Base-by-base conservation (phyloP, 2,888 invertebrate species). In the Ophioninae sp. region DNA sequence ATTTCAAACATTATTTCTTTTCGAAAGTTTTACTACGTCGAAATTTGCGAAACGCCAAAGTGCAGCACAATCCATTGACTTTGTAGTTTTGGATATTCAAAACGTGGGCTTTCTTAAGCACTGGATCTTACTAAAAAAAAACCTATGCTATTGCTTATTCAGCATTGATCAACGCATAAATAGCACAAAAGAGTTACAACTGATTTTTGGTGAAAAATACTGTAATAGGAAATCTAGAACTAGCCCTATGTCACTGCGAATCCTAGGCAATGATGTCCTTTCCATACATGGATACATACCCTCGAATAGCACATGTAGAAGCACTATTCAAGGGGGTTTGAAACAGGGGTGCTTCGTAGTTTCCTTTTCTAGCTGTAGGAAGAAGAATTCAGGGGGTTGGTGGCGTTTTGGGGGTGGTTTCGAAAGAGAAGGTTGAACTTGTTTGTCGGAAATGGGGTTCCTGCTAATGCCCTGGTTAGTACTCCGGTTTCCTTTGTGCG, bases 391-490 rank as follows among this genome's bases (percentile, higher is more conserved):
- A 61, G 51, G 51, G 51, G 30, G 30, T 30, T 30, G 30, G 30
- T 1, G 30, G 3, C 2, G 30, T 30, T 30, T 17, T 51, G 51
- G 51, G 51, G 51, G 51, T 79, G 82, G 77, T 68, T 81, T 79
- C n/a, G 81, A 83, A 81, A 84, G 79, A 85, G 89, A 88, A 88
- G 89, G 88, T 88, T 88, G 88, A 88, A 89, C 88, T 91, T 90
- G 90, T 90, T 91, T 89, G 90, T 91, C 89, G 89, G 90, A 90
- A 90, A 89, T 88, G 88, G 88, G 90, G 88, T 88, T 89, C 88
- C 90, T 88, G 89, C 89, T 92, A 91, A 91, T 91, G 91, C 90
- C 91, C 91, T 90, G 91, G 91, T 91, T 91, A 91, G 91, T 91
- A 90, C 90, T 88, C 88, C 88, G 87, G 87, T 88, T 89, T 89